phyloP scores from a whole-genome alignment of 2,888 invertebrate genomes.

The Limnephilus auricula region DNA sequence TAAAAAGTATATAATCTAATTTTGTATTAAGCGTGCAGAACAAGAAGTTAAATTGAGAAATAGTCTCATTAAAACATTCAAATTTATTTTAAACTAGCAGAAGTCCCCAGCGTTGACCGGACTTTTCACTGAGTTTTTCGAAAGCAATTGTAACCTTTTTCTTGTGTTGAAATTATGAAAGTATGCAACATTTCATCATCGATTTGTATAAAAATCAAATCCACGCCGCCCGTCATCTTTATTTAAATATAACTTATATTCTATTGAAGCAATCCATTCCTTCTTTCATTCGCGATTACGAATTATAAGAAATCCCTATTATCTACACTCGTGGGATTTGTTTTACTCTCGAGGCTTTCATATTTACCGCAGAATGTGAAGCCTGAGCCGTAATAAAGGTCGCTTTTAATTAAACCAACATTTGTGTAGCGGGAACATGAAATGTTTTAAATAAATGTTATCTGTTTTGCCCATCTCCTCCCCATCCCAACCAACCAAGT shows the following conservation, averaged over 20 bases:
- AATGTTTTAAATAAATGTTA: constrained; percentile 50
- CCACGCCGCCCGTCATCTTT: too few relatives aligned
- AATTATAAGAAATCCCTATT: not conserved
- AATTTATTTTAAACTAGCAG: too few relatives aligned
- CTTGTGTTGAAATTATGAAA: too few relatives aligned
- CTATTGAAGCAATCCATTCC: not conserved
- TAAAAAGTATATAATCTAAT: too few relatives aligned
- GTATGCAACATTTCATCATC: too few relatives aligned
- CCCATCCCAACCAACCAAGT: not conserved
- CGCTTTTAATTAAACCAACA: constrained; percentile 43
- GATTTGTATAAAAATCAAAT: too few relatives aligned
- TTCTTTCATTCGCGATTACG: not conserved
- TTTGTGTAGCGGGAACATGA: constrained; percentile 17
- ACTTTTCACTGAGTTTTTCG: too few relatives aligned
- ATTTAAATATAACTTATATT: not conserved
- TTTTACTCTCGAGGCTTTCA: not conserved
- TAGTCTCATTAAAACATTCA: too few relatives aligned
- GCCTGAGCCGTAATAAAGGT: constrained; percentile 18
- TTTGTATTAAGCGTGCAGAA: too few relatives aligned
- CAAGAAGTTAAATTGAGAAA: too few relatives aligned
- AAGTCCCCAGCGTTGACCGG: too few relatives aligned
- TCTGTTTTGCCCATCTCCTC: constrained; percentile 38
- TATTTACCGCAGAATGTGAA: not conserved
- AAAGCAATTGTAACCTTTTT: too few relatives aligned
- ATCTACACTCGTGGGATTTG: not conserved